Conservation (phyloP, 2,888 invertebrate genomes). For the Dynastes hyllus region DNA sequence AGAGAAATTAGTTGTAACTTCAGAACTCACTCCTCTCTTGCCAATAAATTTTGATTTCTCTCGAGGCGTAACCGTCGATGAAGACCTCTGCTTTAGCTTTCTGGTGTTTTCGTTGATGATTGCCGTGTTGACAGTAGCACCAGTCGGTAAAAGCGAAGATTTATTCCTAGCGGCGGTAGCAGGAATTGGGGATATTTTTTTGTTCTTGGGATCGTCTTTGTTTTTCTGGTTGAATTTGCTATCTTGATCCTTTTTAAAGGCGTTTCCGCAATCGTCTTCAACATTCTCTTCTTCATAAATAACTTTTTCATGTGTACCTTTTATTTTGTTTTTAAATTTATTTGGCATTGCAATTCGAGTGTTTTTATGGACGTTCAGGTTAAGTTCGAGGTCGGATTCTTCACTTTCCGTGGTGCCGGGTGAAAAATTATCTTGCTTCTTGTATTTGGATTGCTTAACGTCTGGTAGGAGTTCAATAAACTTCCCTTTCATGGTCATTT, state of each 20-base stretch:
- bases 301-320: conserved; percentile 31
- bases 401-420: conserved; percentile 49
- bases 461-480: conserved; percentile 38
- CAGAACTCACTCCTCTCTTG: conserved; percentile 31
- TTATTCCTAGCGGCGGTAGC: conserved; percentile 11
- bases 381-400: conserved; percentile 47
- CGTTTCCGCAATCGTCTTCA: conserved; percentile 30
- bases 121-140: neutral
- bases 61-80: conserved; percentile 40
- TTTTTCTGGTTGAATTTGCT: conserved; percentile 11
- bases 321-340: conserved; percentile 47
- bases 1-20: conserved; percentile 46
- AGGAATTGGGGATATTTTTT: neutral
- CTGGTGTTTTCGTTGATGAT: conserved; percentile 22
- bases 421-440: conserved; percentile 27
- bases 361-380: conserved; percentile 20
- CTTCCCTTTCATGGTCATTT: conserved; percentile 27
- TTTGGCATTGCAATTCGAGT: conserved; percentile 18
- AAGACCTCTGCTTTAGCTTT: conserved; percentile 47
- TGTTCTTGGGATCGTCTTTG: neutral
- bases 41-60: conserved; percentile 20
- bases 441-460: conserved; percentile 19
- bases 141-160: conserved; percentile 2
- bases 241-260: neutral
- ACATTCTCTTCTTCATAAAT: conserved; percentile 49